Percentiles rank a stretch among this genome's conserved stretches.
These are phyloP conservation scores for Trissoscelio sp. DNA, from an alignment of 2,888 invertebrate genomes.

Conservation along the genomic window DNA sequence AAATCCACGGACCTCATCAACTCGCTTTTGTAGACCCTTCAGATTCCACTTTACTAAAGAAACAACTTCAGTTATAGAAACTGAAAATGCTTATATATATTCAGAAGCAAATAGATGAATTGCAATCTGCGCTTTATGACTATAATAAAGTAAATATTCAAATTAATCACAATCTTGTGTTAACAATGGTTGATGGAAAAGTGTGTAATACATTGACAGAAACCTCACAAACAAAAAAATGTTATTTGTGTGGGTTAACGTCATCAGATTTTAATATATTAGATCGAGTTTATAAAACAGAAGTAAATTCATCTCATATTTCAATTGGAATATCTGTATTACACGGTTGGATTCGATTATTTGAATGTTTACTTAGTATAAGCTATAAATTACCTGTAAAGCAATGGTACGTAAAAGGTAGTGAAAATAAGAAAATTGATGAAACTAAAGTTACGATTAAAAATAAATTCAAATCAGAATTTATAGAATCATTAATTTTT, in stretches of 20 bases:
- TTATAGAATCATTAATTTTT: too few species aligned
- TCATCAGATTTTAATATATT: neutral
- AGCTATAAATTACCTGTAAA: slow-evolving; percentile 4
- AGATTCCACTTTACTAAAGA: slow-evolving; percentile 15
- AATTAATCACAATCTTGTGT: slow-evolving; percentile 8
- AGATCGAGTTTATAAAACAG: neutral
- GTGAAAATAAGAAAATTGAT: slow-evolving; percentile 1
- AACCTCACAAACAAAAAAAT: neutral
- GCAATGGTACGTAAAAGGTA: neutral
- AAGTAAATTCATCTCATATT: slow-evolving; percentile 6
- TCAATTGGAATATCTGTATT: slow-evolving; percentile 1
- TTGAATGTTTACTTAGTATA: slow-evolving; percentile 14
- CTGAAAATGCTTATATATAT: slow-evolving; percentile 7
- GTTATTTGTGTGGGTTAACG: slow-evolving; percentile 8
- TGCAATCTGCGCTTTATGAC: slow-evolving; percentile 1
- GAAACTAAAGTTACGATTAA: neutral
- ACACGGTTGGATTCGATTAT: slow-evolving; percentile 17
- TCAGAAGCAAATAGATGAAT: slow-evolving; percentile 15
- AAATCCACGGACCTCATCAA: neutral
- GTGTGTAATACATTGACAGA: slow-evolving; percentile 10
- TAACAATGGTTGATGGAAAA: slow-evolving; percentile 7
- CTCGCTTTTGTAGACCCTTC: neutral
- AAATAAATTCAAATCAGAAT: slow-evolving; percentile 3
- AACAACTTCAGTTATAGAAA: slow-evolving; percentile 2
- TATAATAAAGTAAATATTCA: slow-evolving; percentile 19